Evolutionary conservation across 2,888 invertebrate genomes (phyloP), one percentile per base, ranked within the genome.

Genomic region (Eupeodes luniger): DNA sequence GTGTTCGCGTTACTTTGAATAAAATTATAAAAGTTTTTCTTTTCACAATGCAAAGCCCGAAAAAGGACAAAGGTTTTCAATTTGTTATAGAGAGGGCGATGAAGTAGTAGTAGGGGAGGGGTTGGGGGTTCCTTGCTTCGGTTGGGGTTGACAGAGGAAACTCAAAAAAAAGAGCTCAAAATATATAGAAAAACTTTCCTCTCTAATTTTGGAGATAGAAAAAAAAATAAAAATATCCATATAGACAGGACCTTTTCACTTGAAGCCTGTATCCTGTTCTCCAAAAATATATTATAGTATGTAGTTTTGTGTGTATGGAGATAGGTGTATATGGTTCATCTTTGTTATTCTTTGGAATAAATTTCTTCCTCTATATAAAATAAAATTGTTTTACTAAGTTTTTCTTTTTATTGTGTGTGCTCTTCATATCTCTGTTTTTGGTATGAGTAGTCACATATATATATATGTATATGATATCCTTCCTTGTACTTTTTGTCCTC

Each of bases 11-110:
- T 87, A 87, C 84, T 87, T 87, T 87, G 87, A 87, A 87, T 87
- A 87, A 87, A 84, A 87, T 87, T 87, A 88, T 85, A 88, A 88
- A 88, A 88, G 85, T 88, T 85, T 84, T 87, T 76, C 83, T 87
- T 83, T 87, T 86, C 79, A 70, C 57, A 83, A 66, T 59, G 79
- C 75, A 59, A 57, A 70, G 66, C 75, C 69, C 80, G 53, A 77
- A 84, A 83, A 87, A 84, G 76, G 84, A 87, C 87, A 85, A 88
- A 88, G 85, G 81, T 85, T 85, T 88, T 88, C 81, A 88, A 88
- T 88, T 88, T 85, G 85, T 81, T 88, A 69, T 36, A 36, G 36
- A 36, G 67, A 69, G 51, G 55, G 69, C 14, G 19, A 19, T 19
- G 19, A 19, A 19, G 19, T 19, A 19, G 19, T 19, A 19, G 76